A percentile compares a stretch with the other conserved stretches of the same genome.
phyloP scores from a whole-genome alignment of 2,797 vertebrate species.

The Schizothorax lantsangensis region DNA sequence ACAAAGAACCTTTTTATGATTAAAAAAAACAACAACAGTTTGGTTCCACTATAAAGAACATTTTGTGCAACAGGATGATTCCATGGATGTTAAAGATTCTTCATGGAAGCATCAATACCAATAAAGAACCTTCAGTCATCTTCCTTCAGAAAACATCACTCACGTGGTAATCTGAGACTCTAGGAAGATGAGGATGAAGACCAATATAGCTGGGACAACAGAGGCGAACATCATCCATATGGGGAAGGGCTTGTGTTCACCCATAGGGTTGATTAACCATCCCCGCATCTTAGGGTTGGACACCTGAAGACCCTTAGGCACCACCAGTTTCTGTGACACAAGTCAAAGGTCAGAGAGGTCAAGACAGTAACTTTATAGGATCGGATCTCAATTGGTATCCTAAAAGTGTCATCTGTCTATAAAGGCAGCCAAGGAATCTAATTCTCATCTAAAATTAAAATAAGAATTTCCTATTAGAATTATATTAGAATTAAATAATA shows the following conservation, averaged over 20 bases:
- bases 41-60: background rate
- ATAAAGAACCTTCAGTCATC: background rate
- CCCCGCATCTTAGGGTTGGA: slow-evolving; percentile 80
- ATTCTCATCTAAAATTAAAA: background rate
- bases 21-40: background rate
- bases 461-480: background rate
- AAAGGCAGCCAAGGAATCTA: background rate
- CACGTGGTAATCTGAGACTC: slow-evolving; percentile 99
- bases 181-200: slow-evolving; percentile 98
- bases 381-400: background rate
- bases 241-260: slow-evolving; percentile 71
- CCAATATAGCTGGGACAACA: slow-evolving; percentile 86
- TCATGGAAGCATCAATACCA: background rate
- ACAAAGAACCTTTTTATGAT: background rate
- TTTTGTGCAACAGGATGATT: background rate
- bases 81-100: background rate
- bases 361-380: background rate
- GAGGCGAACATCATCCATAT: slow-evolving; percentile 92
- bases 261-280: slow-evolving; percentile 92
- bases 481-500: background rate
- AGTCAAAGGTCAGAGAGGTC: slow-evolving; percentile 29
- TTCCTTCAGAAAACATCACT: slow-evolving; percentile 62
- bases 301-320: slow-evolving; percentile 88
- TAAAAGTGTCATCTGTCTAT: slow-evolving; percentile 2
- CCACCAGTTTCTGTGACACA: slow-evolving; percentile 87